These are phyloP conservation scores for Astreopora myriophthalma DNA, from an alignment of 64 coral and sea anemone species.

Conservation along the genomic window DNA sequence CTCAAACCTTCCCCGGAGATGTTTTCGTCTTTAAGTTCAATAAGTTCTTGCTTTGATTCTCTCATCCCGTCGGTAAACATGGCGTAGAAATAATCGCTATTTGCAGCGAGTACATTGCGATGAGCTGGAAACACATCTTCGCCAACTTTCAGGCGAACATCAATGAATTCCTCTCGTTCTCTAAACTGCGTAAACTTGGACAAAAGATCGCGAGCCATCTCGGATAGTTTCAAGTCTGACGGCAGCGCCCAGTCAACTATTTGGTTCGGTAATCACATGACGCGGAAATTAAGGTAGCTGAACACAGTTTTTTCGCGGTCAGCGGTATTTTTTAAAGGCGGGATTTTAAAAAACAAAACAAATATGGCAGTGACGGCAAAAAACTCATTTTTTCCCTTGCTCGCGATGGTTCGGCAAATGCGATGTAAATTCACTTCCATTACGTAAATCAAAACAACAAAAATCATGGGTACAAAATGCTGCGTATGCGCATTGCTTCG, in stretches of 20 bases:
- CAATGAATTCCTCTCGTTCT: slow-evolving; percentile 39
- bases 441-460: no score
- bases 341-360: no score
- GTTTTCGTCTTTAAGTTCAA: neutral
- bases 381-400: no score
- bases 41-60: neutral
- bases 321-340: no score
- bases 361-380: no score
- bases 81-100: slow-evolving; percentile 77
- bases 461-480: no score
- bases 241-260: neutral
- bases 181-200: neutral
- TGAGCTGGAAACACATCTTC: slow-evolving; percentile 59
- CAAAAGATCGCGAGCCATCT: neutral
- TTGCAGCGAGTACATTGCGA: slow-evolving; percentile 73
- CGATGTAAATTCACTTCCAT: no score
- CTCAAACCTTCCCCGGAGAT: neutral
- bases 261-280: neutral
- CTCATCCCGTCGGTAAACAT: slow-evolving; percentile 53
- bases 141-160: slow-evolving; percentile 71
- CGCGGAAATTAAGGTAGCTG: no score
- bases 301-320: no score
- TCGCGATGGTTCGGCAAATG: no score
- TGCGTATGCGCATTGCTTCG: no score
- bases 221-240: neutral